Conservation (phyloP, 2,888 invertebrate genomes). For the Macrosiphum euphorbiae region DNA sequence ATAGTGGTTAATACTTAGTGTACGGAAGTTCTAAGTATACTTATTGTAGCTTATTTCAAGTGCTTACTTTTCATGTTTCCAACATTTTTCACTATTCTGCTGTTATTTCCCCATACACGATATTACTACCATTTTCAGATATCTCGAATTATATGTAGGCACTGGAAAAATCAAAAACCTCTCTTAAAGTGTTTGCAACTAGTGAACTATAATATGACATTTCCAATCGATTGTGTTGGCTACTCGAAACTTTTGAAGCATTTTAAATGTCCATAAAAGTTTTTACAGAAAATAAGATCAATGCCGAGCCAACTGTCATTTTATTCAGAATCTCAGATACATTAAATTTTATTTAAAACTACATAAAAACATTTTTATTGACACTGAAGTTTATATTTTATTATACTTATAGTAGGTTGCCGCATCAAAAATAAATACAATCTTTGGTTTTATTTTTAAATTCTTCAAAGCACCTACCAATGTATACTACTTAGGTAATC, state of each 20-base stretch:
- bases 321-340: background rate
- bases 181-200: background rate
- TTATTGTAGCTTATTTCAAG: too few relatives aligned
- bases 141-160: background rate
- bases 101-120: background rate
- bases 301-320: background rate
- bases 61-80: background rate
- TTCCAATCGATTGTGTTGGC: background rate
- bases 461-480: background rate
- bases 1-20: too few relatives aligned
- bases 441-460: background rate
- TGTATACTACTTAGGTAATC: background rate
- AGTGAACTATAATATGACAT: background rate
- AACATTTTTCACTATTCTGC: background rate
- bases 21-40: too few relatives aligned
- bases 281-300: background rate
- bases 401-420: background rate
- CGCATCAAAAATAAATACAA: background rate
- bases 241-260: background rate
- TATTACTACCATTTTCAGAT: background rate
- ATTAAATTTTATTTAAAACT: background rate
- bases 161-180: background rate
- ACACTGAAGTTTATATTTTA: background rate
- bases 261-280: background rate
- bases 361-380: background rate